phyloP scores from a whole-genome alignment of 2,113 vertebrate genomes.

The Zeus faber region DNA sequence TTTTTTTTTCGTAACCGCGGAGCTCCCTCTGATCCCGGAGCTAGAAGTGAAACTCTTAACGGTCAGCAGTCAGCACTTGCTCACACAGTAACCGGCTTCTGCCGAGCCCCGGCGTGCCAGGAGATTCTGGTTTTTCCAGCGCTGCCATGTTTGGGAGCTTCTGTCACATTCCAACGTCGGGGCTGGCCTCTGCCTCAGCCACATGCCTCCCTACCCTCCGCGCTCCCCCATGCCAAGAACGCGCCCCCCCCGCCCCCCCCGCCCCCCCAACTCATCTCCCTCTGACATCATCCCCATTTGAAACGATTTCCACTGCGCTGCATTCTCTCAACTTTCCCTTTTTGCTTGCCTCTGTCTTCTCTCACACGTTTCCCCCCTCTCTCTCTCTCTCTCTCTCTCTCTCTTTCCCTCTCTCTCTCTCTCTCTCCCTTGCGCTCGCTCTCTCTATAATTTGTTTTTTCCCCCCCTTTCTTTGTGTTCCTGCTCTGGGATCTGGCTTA shows the following conservation, averaged over 20 bases:
- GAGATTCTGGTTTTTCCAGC: constrained; percentile 59
- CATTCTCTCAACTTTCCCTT: constrained; percentile 43
- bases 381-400: constrained; percentile 43
- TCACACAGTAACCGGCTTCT: constrained; percentile 58
- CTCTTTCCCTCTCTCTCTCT: constrained; percentile 10
- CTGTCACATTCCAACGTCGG: constrained; percentile 49
- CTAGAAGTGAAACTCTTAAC: constrained; percentile 51
- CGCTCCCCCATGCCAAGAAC: constrained; percentile 45
- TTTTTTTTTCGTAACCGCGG: constrained; percentile 53
- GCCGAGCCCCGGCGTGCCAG: constrained; percentile 58
- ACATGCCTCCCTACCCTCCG: constrained; percentile 38
- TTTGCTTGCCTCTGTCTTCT: constrained; percentile 39
- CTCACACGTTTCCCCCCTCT: constrained; percentile 23
- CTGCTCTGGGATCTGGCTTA: constrained; percentile 63
- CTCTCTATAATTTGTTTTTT: constrained; percentile 13
- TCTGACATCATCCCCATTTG: constrained; percentile 64
- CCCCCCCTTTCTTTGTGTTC: constrained; percentile 57
- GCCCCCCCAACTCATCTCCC: constrained; percentile 47
- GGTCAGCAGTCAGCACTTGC: constrained; percentile 67
- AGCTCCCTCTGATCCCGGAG: constrained; percentile 55
- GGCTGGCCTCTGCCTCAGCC: constrained; percentile 49
- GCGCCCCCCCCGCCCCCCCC: constrained; percentile 45
- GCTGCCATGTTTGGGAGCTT: constrained; percentile 53
- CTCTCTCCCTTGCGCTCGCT: constrained; percentile 6
- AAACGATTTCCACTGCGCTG: constrained; percentile 54